phyloP scores from a whole-genome alignment of 2,797 vertebrate genomes.

The Squalus acanthias region DNA sequence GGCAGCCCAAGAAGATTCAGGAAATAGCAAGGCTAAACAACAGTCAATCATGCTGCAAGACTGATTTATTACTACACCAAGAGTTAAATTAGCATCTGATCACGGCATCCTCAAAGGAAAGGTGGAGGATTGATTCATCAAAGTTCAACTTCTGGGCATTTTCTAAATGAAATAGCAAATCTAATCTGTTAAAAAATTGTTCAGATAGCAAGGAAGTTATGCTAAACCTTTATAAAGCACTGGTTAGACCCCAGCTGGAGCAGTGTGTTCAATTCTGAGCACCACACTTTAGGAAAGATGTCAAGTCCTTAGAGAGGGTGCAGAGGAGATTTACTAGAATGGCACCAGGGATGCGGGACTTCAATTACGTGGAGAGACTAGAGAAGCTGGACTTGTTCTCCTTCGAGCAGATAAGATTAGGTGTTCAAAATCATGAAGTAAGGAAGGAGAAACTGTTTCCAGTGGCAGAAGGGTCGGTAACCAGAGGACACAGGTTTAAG shows the following conservation, averaged over 20 bases:
- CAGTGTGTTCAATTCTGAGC: neutral
- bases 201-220: neutral
- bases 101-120: neutral
- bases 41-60: neutral
- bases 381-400: neutral
- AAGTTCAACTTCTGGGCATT: neutral
- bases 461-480: neutral
- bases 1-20: neutral
- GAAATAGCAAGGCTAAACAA: neutral
- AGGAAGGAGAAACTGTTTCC: neutral
- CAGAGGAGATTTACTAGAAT: neutral
- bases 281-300: neutral
- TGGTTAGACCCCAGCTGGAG: neutral
- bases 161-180: neutral
- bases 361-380: neutral
- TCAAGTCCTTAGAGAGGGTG: neutral
- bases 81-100: neutral
- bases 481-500: too few relatives aligned
- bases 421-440: neutral
- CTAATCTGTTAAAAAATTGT: neutral
- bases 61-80: neutral
- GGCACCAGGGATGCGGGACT: neutral
- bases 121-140: neutral
- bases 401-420: neutral
- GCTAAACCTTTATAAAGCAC: neutral